Conservation (phyloP, 2,797 vertebrate genomes). For the Hypotaenidia philippensis region DNA sequence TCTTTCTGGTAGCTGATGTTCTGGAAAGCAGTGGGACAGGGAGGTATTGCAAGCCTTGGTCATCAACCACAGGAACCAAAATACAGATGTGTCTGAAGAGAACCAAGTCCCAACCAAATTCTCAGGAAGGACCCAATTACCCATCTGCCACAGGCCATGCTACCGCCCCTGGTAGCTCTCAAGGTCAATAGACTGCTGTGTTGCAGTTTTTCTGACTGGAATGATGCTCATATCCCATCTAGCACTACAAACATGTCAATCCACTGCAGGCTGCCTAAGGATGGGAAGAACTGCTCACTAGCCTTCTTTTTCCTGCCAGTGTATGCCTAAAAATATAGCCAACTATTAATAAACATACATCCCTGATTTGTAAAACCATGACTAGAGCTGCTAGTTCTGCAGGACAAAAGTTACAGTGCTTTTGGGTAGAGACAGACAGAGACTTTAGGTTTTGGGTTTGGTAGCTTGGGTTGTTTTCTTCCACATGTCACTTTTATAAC, state of each 20-base stretch:
- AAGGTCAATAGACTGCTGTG: not conserved
- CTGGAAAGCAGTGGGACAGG: not conserved
- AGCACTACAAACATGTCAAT: not conserved
- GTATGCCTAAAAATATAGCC: not conserved
- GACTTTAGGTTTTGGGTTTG: not conserved
- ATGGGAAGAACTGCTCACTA: not conserved
- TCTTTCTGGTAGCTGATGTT: not conserved
- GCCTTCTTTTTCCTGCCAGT: not conserved
- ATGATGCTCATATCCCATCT: not conserved
- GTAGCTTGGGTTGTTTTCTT: not conserved
- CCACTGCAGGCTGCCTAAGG: not conserved
- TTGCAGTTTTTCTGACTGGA: not conserved
- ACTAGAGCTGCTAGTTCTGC: not conserved
- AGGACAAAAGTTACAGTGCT: not conserved
- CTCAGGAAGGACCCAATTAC: not conserved
- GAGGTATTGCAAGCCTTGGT: not conserved
- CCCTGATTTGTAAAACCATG: not conserved
- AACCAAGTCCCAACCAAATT: not conserved
- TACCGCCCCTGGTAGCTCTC: not conserved
- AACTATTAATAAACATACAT: not conserved
- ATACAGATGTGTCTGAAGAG: not conserved
- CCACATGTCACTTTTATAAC: not conserved
- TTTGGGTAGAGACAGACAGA: not conserved
- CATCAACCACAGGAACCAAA: not conserved
- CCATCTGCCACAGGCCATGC: not conserved